Percentiles rank a stretch among this genome's conserved stretches.
phyloP scores from a whole-genome alignment of 1,140 invertebrate species.

The Eumeta japonica region DNA sequence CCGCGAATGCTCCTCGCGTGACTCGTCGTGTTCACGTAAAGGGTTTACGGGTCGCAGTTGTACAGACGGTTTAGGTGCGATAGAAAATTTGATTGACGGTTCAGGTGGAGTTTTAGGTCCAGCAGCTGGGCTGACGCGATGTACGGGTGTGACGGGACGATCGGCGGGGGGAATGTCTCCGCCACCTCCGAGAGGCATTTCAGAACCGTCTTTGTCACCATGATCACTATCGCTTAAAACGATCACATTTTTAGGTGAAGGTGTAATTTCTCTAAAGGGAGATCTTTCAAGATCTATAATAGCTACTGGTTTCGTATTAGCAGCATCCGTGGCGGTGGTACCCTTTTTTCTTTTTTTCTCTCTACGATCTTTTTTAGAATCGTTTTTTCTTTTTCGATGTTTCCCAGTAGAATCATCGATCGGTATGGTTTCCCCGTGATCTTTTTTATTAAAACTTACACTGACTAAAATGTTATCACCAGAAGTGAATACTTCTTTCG shows the following conservation, averaged over 20 bases:
- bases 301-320: conserved; percentile 70
- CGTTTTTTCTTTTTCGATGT: conserved; percentile 48
- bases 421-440: too few relatives aligned
- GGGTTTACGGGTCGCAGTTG: conserved; percentile 20
- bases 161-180: not conserved
- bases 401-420: conserved; percentile 21
- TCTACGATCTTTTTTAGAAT: conserved; percentile 52
- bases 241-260: conserved; percentile 77
- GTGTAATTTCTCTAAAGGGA: conserved; percentile 77
- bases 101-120: conserved; percentile 52
- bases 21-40: conserved; percentile 28
- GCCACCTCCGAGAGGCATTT: conserved; percentile 11
- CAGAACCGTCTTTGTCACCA: conserved; percentile 43
- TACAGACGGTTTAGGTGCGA: conserved; percentile 16
- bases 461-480: conserved; percentile 90
- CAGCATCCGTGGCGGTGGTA: conserved; percentile 10
- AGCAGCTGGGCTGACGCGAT: too few relatives aligned
- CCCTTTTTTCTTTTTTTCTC: too few relatives aligned
- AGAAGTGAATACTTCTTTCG: conserved; percentile 87
- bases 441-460: conserved; percentile 83
- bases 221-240: conserved; percentile 80
- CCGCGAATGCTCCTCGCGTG: too few relatives aligned
- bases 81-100: conserved; percentile 20
- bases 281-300: conserved; percentile 83
- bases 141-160: not conserved